Base-by-base conservation (phyloP, 2,113 vertebrate genomes). In the Xenotilapia flavipinnis region DNA sequence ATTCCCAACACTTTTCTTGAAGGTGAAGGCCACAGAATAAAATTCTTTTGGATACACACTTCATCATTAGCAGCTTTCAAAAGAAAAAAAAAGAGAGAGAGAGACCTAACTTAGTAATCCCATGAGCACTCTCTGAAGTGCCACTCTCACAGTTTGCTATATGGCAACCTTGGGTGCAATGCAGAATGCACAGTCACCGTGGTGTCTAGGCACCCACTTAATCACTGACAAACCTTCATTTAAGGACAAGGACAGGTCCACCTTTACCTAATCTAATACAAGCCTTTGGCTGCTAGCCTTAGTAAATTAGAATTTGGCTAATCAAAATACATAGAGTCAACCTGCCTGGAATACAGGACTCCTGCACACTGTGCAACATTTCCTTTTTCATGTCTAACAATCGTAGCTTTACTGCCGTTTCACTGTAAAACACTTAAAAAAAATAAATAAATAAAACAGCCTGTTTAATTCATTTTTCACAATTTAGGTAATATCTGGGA, bases 221-320 rank as follows among this genome's bases (percentile, higher is more conserved):
- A 83, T 91, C 83, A 90, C 51, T 83, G 81, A 86, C 77, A 84
- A 75, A 38, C 54, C 42, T 51, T 89, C 13, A 23, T 83, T 88
- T 85, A 88, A 90, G 73, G 85, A 92, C 85, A 89, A 87, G 88
- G 82, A 79, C 85, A 83, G 23, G 75, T 85, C 80, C 86, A 82
- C 60, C 75, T 92, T 87, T 79, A 26, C 45, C 83, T 85, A 55
- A 92, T 86, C 58, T 87, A 85, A 88, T 58, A 82, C 87, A 84
- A 87, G 86, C 86, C 80, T 92, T 92, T 91, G 93, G 93, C 92
- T 77, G 77, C 70, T 58, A 90, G 90, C 86, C 88, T 86, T 83
- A 77, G 23, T 83, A 68, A 82, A 81, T 53, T 77, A 91, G 12
- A 88, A 87, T 88, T 58, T 87, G 82, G 82, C 89, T 87, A 91